These are phyloP conservation scores for Hypothenemus hampei DNA, from an alignment of 1,140 invertebrate genomes.

Conservation along the genomic window DNA sequence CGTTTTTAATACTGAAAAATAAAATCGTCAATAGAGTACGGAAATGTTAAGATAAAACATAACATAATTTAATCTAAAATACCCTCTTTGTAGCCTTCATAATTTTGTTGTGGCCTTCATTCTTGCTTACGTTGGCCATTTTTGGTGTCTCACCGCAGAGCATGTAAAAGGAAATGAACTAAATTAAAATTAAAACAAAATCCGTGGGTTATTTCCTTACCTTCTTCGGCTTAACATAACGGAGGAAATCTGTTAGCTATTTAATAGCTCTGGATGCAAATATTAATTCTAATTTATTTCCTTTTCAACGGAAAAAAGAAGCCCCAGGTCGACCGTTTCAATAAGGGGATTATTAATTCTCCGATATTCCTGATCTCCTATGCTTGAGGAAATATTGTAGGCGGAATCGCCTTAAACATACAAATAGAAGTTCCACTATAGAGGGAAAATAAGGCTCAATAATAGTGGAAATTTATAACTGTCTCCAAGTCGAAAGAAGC, in stretches of 20 bases:
- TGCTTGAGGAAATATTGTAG: slow-evolving; percentile 11
- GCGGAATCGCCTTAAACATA: slow-evolving; percentile 14
- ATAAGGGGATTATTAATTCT: no score
- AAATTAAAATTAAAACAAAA: slow-evolving; percentile 27
- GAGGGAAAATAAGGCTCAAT: slow-evolving; percentile 7
- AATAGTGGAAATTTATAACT: slow-evolving; percentile 17
- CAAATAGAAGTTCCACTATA: slow-evolving; percentile 9
- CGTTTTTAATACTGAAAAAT: no score
- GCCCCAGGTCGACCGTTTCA: no score
- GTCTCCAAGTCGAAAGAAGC: slow-evolving; percentile 18
- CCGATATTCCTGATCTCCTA: no score
- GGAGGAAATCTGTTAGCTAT: slow-evolving; percentile 13
- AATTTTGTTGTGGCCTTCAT: slow-evolving; percentile 19
- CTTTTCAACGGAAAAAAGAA: background rate
- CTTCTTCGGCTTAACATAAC: slow-evolving; percentile 16
- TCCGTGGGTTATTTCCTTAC: slow-evolving; percentile 21
- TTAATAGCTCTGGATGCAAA: slow-evolving; percentile 10
- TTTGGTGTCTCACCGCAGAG: slow-evolving; percentile 11
- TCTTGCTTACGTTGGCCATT: slow-evolving; percentile 16
- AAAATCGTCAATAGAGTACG: no score
- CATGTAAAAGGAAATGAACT: slow-evolving; percentile 23
- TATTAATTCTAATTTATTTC: slow-evolving; percentile 18
- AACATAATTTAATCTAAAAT: no score
- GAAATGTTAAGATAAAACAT: no score
- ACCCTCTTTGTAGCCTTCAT: slow-evolving; percentile 21